phyloP scores from a whole-genome alignment of 1,140 invertebrate species.

The Drosophila lacteicornis region DNA sequence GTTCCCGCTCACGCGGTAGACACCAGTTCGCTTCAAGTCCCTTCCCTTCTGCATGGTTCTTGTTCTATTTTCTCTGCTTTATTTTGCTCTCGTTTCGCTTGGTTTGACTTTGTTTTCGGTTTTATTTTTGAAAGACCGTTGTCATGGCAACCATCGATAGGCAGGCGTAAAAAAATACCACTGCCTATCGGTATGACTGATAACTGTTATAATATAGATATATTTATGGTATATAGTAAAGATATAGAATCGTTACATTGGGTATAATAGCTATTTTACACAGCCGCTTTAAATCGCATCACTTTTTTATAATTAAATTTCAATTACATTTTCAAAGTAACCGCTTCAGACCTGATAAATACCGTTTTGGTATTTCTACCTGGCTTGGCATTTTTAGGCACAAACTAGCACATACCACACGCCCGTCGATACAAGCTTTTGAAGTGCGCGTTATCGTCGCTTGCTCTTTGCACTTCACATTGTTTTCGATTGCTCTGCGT shows the following conservation, averaged over 20 bases:
- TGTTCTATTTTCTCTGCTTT: neutral
- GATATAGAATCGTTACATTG: too few species aligned
- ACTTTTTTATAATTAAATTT: too few species aligned
- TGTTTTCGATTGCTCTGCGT: slow-evolving; percentile 58
- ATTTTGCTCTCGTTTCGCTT: slow-evolving; percentile 2
- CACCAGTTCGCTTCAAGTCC: slow-evolving; percentile 83
- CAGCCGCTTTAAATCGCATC: too few species aligned
- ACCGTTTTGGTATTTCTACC: neutral
- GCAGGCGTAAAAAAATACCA: neutral
- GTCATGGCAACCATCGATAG: slow-evolving; percentile 50
- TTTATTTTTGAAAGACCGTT: slow-evolving; percentile 37
- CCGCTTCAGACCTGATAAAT: too few species aligned
- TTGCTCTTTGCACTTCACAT: slow-evolving; percentile 31
- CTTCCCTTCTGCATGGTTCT: slow-evolving; percentile 67
- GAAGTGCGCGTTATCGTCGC: slow-evolving; percentile 35
- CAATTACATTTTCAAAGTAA: too few species aligned
- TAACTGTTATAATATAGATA: too few species aligned
- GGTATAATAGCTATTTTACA: too few species aligned
- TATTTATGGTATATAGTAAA: too few species aligned
- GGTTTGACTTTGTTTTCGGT: slow-evolving; percentile 16
- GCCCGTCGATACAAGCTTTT: slow-evolving; percentile 6
- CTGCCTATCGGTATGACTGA: neutral
- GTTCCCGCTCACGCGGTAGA: slow-evolving; percentile 85
- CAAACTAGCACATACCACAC: too few species aligned
- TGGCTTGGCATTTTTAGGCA: neutral